These are phyloP conservation scores for Plectropomus leopardus DNA, from an alignment of 2,113 vertebrate species.

Conservation along the genomic window DNA sequence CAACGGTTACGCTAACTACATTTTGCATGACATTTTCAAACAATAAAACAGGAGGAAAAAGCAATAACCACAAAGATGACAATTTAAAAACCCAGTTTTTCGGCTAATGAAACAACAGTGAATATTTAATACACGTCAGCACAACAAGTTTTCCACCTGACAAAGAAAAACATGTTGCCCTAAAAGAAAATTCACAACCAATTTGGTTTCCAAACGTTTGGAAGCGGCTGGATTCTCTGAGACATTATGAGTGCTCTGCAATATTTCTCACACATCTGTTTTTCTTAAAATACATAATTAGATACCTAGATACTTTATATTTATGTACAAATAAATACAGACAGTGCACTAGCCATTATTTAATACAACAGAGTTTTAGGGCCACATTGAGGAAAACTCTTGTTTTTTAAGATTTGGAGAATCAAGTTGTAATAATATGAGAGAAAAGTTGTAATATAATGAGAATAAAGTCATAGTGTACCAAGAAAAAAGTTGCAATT, in stretches of 20 bases:
- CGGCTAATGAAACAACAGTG: background rate
- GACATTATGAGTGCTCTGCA: background rate
- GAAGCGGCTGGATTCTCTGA: background rate
- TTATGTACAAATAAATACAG: slow-evolving; percentile 74
- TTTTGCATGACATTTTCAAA: background rate
- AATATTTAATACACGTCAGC: background rate
- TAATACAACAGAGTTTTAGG: no score
- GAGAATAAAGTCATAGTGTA: no score
- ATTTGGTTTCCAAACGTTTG: background rate
- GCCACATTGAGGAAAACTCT: no score
- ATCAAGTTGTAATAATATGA: no score
- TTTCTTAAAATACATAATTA: slow-evolving; percentile 29
- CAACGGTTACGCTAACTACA: background rate
- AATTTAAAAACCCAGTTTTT: background rate
- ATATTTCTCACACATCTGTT: background rate
- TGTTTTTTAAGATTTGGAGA: no score
- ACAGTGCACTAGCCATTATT: slow-evolving; percentile 12
- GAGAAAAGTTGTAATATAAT: no score
- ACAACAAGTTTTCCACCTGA: background rate
- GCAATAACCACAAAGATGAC: background rate
- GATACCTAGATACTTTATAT: background rate
- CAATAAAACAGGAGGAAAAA: background rate
- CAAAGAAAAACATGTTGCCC: background rate
- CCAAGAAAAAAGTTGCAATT: no score
- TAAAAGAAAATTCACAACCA: background rate